phyloP scores from a whole-genome alignment of 2,797 vertebrate species.

The Syngnathus acus region DNA sequence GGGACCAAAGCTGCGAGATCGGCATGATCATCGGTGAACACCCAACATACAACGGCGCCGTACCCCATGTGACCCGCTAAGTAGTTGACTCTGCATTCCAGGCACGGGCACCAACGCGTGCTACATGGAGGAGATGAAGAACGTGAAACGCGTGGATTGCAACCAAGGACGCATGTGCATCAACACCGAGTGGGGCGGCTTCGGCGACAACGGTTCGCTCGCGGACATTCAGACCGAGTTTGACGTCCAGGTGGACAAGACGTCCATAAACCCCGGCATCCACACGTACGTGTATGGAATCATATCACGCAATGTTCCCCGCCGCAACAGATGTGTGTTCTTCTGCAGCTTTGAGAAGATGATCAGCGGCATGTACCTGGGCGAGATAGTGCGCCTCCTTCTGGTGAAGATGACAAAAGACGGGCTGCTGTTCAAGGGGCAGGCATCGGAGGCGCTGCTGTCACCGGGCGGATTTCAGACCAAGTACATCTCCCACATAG shows the following conservation, averaged over 20 bases:
- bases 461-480: constrained; percentile 40
- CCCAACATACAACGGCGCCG: not conserved
- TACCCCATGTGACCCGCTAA: not conserved
- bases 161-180: constrained; percentile 72
- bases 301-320: no score
- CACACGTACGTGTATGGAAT: constrained; percentile 55
- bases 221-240: constrained; percentile 63
- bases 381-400: constrained; percentile 70
- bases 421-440: constrained; percentile 65
- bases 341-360: constrained; percentile 81
- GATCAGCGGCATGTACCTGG: constrained; percentile 78
- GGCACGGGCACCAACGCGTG: constrained; percentile 79
- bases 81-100: constrained; percentile 15
- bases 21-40: constrained; percentile 71
- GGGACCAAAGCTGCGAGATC: constrained; percentile 67
- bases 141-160: constrained; percentile 62
- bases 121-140: constrained; percentile 78
- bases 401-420: constrained; percentile 59
- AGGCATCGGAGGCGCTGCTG: constrained; percentile 28
- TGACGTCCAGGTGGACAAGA: constrained; percentile 63
- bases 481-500: constrained; percentile 67
- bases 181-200: constrained; percentile 80
- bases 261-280: constrained; percentile 63
- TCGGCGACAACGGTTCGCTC: constrained; percentile 65
- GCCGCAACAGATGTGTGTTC: not conserved